Evolutionary conservation across 2,797 vertebrate species (phyloP), one percentile per base, ranked within the genome.

Genomic region (Pipistrellus kuhlii): DNA sequence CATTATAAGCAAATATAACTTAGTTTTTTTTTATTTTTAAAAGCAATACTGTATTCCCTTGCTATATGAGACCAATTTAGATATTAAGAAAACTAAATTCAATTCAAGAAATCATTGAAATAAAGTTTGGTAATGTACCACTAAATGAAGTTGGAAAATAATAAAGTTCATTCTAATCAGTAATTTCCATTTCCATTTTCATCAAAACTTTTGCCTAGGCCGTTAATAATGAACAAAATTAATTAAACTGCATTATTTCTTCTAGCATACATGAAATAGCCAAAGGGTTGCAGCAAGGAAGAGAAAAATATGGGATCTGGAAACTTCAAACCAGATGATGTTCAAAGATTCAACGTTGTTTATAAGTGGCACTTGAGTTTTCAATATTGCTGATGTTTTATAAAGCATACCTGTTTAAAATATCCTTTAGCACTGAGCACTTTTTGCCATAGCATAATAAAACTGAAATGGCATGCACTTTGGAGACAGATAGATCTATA

Each of bases 111-210:
- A 81, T 72, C 25, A 92, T 66, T 25, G 18, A 11, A 85, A 93
- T 90, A 62, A 95, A 95, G 32, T 82, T 72, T 73, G 30, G 51
- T 77, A 91, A 88, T 92, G 51, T 72, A 32, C 13, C 75, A 94
- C 85, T 92, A 96, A 93, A 88, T 91, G 51, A 94, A 95, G 62
- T 41, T 44, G 21, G 72, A 97, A 94, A 95, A 90, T 73, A 92
- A 94, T 73, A 97, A 91, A 92, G 72, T 84, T 93, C 25, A 88
- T 89, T 92, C 20, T 69, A 88, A 89, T 89, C 41, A 68, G 46
- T 77, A 59, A 86, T 86, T 95, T 94, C 73, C 11, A 87, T 87
- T 89, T 89, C 62, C 14, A 93, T 76, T 69, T 64, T 86, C 44
- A 85, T 41, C 46, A 71, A 87, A 87, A 94, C n/a, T 87, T 85